Evolutionary conservation across 2,113 vertebrate genomes (phyloP), one percentile per base, ranked within the genome.

Genomic region (Forbesichthys papilliferus): DNA sequence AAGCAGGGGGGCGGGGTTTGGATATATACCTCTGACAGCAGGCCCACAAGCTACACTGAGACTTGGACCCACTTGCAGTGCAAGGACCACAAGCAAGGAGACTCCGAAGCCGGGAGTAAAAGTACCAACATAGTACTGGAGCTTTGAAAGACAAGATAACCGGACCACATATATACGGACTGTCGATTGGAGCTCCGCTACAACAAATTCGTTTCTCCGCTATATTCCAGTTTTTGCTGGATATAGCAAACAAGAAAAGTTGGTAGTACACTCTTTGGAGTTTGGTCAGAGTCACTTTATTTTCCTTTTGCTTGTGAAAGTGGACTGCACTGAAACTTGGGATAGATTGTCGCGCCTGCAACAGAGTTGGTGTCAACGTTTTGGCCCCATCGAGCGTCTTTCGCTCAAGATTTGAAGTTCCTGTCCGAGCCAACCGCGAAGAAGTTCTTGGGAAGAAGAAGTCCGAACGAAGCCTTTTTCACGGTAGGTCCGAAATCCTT

Each of bases 211-310:
- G 80, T 73, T 71, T 56, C 60, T 80, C 57, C 61, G 87, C 87
- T 86, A 83, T 85, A 79, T 64, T 9, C 86, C 82, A 84, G 88
- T 78, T 71, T 72, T 69, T 36, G 80, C 82, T 84, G 91, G 90
- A 89, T 48, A 80, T 89, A 90, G 88, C 89, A 68, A 47, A 20
- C 80, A 77, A 86, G 74, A 84, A 66, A 83, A 87, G 93, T 93
- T 93, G 93, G 93, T 93, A 93, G 92, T 92, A 93, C 92, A 93
- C 93, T 93, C 92, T 93, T 92, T 93, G 93, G 93, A 93, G 93
- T 93, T 93, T 93, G 91, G 82, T 92, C 82, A 89, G 92, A 93
- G 92, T 93, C 92, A 61, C 66, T 66, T 83, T 75, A 84, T 85
- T 78, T 80, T 84, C 79, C 86, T 84, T 88, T 90, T 86, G 88